Base-by-base conservation (phyloP, 2,113 vertebrate genomes). In the Heterotilapia buettikoferi region DNA sequence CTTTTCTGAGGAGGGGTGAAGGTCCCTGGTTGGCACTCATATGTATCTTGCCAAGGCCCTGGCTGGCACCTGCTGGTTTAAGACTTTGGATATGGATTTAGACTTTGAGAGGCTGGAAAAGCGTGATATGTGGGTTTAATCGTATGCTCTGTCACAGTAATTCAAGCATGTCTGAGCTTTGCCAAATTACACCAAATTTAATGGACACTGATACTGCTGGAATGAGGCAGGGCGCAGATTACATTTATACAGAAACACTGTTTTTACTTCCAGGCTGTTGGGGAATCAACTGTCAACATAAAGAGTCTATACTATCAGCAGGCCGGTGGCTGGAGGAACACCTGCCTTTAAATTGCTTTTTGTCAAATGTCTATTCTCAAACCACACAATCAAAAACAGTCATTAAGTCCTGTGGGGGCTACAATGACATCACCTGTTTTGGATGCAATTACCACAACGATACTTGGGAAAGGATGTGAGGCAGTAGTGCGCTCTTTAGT, bases 51-150 rank as follows among this genome's bases (percentile, higher is more conserved):
- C 76, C 73, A 88, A 85, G 80, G 52, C 85, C 83, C 50, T 4
- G n/a, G 26, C 88, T 84, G 76, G 82, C 92, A 95, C 85, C 90
- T 90, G 89, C 88, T 88, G 85, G 73, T 80, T 29, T 59, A 43
- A 68, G 29, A 84, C 19, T 87, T n/a, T 73, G 26, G 31, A 59
- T 66, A 14, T 85, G 26, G 73, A 78, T 76, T 11, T 86, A 87
- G 87, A 71, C 87, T 90, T 80, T 12, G 59, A 18, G 36, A 63
- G 59, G 76, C 84, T 88, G 63, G 52, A 29, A 85, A 61, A 50
- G 7, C 53, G 29, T 21, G 47, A 86, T 83, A 84, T 61, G 88
- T 81, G 54, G 81, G 56, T 82, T 85, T 92, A 81, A 50, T 31
- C 2, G 10, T n/a, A 50, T 45, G 24, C 71, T 29, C 14, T 6